A percentile compares a stretch with the other conserved stretches of the same genome.
Evolutionary conservation across 2,888 invertebrate genomes (phyloP).

Genomic region (Orthosia cruda): DNA sequence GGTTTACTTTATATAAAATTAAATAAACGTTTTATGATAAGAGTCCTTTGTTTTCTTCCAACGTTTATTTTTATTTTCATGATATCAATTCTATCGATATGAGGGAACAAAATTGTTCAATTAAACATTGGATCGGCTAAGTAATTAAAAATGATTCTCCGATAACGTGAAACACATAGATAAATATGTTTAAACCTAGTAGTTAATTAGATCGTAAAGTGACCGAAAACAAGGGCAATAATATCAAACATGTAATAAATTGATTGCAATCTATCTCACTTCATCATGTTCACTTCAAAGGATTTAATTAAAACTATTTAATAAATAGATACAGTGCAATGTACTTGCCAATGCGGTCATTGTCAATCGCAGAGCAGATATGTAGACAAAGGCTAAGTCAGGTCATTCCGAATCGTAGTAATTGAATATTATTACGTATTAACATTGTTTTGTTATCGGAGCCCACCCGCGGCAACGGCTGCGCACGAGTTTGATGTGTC

Average conservation of each 20-base stretch:
- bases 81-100: not conserved
- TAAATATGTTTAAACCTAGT: conserved; percentile 34
- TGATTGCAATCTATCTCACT: conserved; percentile 58
- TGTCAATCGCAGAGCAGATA: conserved; percentile 49
- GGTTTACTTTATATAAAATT: conserved; percentile 3
- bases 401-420: conserved; percentile 57
- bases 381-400: conserved; percentile 52
- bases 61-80: too few species aligned
- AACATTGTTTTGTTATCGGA: conserved; percentile 54
- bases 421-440: conserved; percentile 63
- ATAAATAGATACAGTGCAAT: conserved; percentile 37
- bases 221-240: conserved; percentile 52
- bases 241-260: conserved; percentile 53
- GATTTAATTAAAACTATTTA: conserved; percentile 52
- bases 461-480: conserved; percentile 26
- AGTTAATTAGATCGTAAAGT: conserved; percentile 43
- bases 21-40: conserved; percentile 34
- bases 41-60: conserved; percentile 1
- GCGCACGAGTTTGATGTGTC: conserved; percentile 18
- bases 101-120: conserved; percentile 1
- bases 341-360: conserved; percentile 60
- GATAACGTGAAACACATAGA: conserved; percentile 40
- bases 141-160: conserved; percentile 13
- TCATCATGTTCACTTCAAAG: conserved; percentile 60
- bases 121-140: not conserved